Evolutionary conservation across 2,797 vertebrate species (phyloP).

Genomic region (Momotus momota): DNA sequence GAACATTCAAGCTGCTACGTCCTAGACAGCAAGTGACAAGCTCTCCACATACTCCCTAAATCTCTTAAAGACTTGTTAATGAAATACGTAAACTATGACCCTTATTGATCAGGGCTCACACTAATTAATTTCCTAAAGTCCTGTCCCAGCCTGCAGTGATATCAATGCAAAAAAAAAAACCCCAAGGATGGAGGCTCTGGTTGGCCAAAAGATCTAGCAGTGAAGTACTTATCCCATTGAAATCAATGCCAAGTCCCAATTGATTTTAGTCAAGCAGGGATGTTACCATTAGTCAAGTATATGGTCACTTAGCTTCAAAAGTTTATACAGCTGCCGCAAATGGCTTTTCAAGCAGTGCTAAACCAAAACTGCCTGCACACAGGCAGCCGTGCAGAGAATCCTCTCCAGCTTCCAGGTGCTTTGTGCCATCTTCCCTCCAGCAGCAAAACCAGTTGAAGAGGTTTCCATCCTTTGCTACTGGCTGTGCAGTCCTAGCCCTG

Average conservation of each 20-base stretch:
- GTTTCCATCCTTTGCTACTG: neutral
- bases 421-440: neutral
- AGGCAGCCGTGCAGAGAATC: neutral
- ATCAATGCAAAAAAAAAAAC: neutral
- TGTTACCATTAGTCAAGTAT: neutral
- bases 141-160: conserved; percentile 31
- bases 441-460: neutral
- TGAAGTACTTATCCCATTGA: conserved; percentile 7
- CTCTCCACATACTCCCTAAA: conserved; percentile 40
- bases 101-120: conserved; percentile 53
- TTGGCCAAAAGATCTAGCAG: conserved; percentile 2
- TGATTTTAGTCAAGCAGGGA: neutral
- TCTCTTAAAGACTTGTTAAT: conserved; percentile 61
- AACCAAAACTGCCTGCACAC: neutral
- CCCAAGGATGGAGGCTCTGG: neutral
- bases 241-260: conserved; percentile 21
- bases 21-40: neutral
- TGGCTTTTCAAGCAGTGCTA: neutral
- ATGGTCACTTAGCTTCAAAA: neutral
- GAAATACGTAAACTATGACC: conserved; percentile 68
- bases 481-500: neutral
- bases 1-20: neutral
- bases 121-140: conserved; percentile 70
- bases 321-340: neutral
- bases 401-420: neutral